phyloP scores from a whole-genome alignment of 2,113 vertebrate species.

The Fulica atra region DNA sequence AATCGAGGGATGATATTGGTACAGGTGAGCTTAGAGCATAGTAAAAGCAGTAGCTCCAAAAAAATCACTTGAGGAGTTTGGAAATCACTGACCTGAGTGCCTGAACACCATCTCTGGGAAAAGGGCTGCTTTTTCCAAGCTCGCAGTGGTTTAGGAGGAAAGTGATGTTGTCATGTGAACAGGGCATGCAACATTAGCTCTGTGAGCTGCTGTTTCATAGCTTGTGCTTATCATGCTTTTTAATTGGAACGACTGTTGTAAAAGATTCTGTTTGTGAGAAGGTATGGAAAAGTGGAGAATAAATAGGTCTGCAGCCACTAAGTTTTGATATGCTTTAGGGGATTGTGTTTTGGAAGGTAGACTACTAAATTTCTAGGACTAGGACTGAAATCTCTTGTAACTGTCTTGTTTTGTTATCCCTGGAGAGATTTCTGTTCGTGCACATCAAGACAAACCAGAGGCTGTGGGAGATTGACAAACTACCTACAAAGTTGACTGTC shows the following conservation, averaged over 20 bases:
- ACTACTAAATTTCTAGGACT: not conserved
- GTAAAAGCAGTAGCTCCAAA: not conserved
- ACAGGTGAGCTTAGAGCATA: not conserved
- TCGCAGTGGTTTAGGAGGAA: conserved; percentile 9
- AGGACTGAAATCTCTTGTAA: not conserved
- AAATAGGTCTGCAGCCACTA: not conserved
- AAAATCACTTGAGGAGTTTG: not conserved
- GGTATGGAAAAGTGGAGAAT: not conserved
- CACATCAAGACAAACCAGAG: not conserved
- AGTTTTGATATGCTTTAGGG: not conserved
- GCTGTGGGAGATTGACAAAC: not conserved
- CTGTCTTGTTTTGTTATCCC: not conserved
- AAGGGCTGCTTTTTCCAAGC: not conserved
- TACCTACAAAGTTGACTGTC: not conserved
- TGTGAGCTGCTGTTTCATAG: not conserved
- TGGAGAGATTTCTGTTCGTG: not conserved
- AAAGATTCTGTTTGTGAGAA: not conserved
- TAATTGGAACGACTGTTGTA: not conserved
- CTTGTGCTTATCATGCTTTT: not conserved
- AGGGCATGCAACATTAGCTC: not conserved
- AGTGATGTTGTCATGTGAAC: not conserved
- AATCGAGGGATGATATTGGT: not conserved
- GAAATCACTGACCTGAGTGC: not conserved
- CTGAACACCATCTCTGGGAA: not conserved
- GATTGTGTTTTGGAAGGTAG: not conserved